Percentiles rank a stretch among this genome's conserved stretches.
Conservation (phyloP, 1,140 invertebrate genomes). For the Brachionus paranguensis region DNA sequence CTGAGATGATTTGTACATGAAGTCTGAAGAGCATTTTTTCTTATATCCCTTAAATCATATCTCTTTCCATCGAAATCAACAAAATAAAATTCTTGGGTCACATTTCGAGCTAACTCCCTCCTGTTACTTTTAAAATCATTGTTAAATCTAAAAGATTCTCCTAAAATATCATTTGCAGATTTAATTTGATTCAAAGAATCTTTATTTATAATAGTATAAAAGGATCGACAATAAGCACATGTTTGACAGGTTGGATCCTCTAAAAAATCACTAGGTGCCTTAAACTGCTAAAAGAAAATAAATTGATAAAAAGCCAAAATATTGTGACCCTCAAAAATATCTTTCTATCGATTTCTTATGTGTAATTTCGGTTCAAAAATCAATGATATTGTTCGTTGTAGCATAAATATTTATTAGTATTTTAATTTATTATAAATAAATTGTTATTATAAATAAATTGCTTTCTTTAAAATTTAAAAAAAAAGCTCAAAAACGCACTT, state of each 20-base stretch:
- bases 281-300: background rate
- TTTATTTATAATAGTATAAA: background rate
- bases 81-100: constrained; percentile 16
- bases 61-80: background rate
- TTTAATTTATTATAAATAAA: no score
- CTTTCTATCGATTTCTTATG: background rate
- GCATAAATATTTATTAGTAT: no score
- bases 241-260: background rate
- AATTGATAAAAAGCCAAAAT: no score
- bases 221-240: background rate
- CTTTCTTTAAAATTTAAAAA: no score
- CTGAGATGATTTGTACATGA: background rate
- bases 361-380: background rate
- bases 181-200: background rate
- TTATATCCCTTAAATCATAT: background rate
- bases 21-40: background rate
- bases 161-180: no score
- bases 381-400: no score
- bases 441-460: no score
- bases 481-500: no score
- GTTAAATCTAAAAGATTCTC: no score
- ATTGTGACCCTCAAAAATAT: no score
- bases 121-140: background rate
- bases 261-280: background rate
- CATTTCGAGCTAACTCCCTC: background rate